Evolutionary conservation across 2,113 vertebrate species (phyloP).

Genomic region (Megaleporinus macrocephalus): DNA sequence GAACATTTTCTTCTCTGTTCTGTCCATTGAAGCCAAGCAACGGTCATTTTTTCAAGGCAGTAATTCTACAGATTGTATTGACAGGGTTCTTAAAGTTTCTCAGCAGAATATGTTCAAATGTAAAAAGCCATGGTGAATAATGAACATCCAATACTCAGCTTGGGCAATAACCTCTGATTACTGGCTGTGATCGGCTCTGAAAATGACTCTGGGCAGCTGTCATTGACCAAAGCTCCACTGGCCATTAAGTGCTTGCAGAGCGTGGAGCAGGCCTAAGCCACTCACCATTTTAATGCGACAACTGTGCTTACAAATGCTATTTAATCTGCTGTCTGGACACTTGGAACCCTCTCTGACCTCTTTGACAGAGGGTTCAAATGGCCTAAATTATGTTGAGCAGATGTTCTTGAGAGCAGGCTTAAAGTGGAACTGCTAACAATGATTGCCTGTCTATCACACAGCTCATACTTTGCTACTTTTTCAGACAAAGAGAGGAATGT

Average conservation of each 20-base stretch:
- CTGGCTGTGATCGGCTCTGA: neutral
- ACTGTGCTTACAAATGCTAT: slow-evolving; percentile 23
- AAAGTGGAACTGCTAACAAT: neutral
- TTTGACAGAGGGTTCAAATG: slow-evolving; percentile 3
- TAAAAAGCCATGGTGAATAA: neutral
- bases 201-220: slow-evolving; percentile 14
- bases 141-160: neutral
- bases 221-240: neutral
- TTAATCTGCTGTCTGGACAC: slow-evolving; percentile 12
- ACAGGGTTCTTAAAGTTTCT: neutral
- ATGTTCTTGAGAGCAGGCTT: neutral
- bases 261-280: neutral
- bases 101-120: neutral
- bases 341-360: neutral
- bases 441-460: neutral
- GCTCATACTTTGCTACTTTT: neutral
- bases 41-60: neutral
- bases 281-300: slow-evolving; percentile 15
- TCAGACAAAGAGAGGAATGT: neutral
- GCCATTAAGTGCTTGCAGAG: neutral
- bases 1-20: slow-evolving; percentile 9
- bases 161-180: neutral
- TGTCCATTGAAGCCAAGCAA: neutral
- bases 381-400: neutral
- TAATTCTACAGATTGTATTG: neutral